Evolutionary conservation across 2,888 invertebrate genomes (phyloP), one percentile per base, ranked within the genome.

Genomic region (Diloba caeruleocephala): DNA sequence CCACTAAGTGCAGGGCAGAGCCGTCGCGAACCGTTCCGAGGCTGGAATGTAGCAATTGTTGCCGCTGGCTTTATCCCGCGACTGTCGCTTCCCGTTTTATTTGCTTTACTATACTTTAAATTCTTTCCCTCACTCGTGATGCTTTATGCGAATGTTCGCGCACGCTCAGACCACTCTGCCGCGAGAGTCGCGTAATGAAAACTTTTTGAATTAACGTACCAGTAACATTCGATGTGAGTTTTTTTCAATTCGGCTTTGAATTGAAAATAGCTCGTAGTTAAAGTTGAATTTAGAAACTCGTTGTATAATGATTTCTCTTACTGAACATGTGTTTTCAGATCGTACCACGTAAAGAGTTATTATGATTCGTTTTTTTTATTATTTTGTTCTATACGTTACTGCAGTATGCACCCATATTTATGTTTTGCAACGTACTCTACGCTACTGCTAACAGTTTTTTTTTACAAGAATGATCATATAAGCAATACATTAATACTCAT

Each of bases 201-300:
- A 92, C 91, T 92, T 92, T 92, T 88, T 91, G 87, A 92, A 92
- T 90, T 89, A 90, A 87, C 88, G 87, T 87, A 85, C 83, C 84
- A 81, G 85, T 85, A 84, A 83, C 84, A 78, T 81, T 80, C 81
- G 76, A 78, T 74, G 71, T 9, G 70, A 73, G 73, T 87, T 86
- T 86, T 83, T 74, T 51, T n/a, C 75, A 74, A 76, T 82, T 84
- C 72, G 77, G 78, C 78, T 87, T 87, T 89, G 85, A 87, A 89
- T 88, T 87, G 84, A 85, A 86, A 81, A 83, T 82, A 83, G 85
- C 82, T 85, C 79, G 71, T 83, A 82, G 80, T 81, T 76, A 69
- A 83, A 87, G 82, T 85, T 85, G 62, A 73, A 71, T 68, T 73
- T 55, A 50, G 52, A 71, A 68, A 68, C 68, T 68, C 60, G 69